Base-by-base conservation (phyloP, 2,888 invertebrate species). In the Elegia similella region DNA sequence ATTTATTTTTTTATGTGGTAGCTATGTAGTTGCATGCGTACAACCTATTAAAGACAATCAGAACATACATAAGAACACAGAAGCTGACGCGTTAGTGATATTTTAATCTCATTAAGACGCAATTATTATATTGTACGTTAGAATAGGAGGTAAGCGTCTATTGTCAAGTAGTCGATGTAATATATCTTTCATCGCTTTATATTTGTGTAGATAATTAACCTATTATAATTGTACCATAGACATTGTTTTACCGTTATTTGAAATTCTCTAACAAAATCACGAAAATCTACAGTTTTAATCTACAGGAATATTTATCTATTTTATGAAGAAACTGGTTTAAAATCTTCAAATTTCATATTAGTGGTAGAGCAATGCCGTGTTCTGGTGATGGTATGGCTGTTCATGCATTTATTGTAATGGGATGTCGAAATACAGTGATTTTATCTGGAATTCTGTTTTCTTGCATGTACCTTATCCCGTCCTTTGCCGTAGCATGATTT, bases 341-440 rank as follows among this genome's bases (percentile, higher is more conserved):
- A 23, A 23, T 23, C 23, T 3, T 23, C 2, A 23, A 23, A 23
- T 23, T 23, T 23, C 23, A 3, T 23, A 23, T 34, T 34, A 52
- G 59, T 67, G 65, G 72, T 78, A 68, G 75, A 78, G 64, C 74
- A 72, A 70, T 78, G 73, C 78, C 70, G 70, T 44, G 1, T 42
- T 65, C 59, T 70, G 77, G 78, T 76, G 75, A 75, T 76, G 78
- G 75, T 80, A 68, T 83, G 84, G 83, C 82, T 85, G 80, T 80
- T 82, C 68, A 72, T 82, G 82, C 82, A 78, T 87, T 81, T 78
- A 80, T 62, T 88, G 83, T 88, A 86, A 76, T 81, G 84, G 82
- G 78, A 70, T 88, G 81, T 84, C 68, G 84, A 89, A 89, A 90
- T 90, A 90, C 79, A 88, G 78, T 82, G 76, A 78, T 81, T 82